Evolutionary conservation across 2,797 vertebrate genomes (phyloP).

Genomic region (Craterocephalus amniculus): DNA sequence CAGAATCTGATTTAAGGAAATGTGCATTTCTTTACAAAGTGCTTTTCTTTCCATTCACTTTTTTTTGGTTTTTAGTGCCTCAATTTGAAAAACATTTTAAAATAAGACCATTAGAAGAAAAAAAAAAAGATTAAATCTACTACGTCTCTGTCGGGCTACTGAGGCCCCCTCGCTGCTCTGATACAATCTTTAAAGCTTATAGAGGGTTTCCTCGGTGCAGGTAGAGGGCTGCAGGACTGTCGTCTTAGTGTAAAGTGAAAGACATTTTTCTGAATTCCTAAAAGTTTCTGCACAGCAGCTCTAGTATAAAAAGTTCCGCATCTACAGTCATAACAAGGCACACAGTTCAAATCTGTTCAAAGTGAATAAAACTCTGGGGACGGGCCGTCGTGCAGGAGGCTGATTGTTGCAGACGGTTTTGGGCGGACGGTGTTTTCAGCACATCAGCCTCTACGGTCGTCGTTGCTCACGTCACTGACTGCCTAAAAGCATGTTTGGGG

Average conservation of each 20-base stretch:
- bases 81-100: slow-evolving; percentile 71
- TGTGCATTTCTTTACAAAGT: slow-evolving; percentile 82
- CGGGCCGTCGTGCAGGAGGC: slow-evolving; percentile 12
- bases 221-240: slow-evolving; percentile 38
- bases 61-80: slow-evolving; percentile 84
- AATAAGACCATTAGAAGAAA: slow-evolving; percentile 49
- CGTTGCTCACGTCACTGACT: slow-evolving; percentile 22
- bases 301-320: slow-evolving; percentile 41
- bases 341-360: slow-evolving; percentile 31
- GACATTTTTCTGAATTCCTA: slow-evolving; percentile 46
- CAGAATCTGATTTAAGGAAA: slow-evolving; percentile 66
- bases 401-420: slow-evolving; percentile 26
- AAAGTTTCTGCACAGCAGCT: slow-evolving; percentile 54
- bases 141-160: slow-evolving; percentile 38
- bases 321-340: slow-evolving; percentile 68
- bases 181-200: slow-evolving; percentile 80
- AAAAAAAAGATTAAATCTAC: slow-evolving; percentile 46
- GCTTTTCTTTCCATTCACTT: slow-evolving; percentile 79
- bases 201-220: slow-evolving; percentile 59
- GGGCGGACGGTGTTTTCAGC: slow-evolving; percentile 23
- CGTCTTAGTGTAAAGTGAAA: slow-evolving; percentile 25
- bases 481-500: background rate
- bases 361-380: slow-evolving; percentile 17
- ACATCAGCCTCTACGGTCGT: slow-evolving; percentile 23
- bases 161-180: slow-evolving; percentile 38